Percentiles rank a stretch among this genome's conserved stretches.
Evolutionary conservation across 2,113 vertebrate species (phyloP).

Genomic region (Mixornis gularis): DNA sequence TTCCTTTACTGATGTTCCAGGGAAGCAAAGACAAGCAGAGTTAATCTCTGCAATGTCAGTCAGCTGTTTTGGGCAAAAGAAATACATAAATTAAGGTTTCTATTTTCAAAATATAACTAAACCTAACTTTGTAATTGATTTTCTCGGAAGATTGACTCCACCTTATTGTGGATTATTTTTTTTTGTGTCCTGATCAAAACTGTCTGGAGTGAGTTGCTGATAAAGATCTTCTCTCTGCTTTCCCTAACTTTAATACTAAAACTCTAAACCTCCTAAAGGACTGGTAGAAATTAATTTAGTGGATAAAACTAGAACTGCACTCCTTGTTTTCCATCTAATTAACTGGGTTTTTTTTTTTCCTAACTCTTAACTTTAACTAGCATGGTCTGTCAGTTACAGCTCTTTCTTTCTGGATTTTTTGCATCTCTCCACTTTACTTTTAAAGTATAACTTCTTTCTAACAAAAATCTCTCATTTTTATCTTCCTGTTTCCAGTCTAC

Average conservation of each 20-base stretch:
- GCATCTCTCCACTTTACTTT: not conserved
- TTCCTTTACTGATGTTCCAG: not conserved
- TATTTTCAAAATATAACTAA: not conserved
- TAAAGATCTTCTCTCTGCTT: not conserved
- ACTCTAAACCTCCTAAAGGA: not conserved
- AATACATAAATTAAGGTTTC: not conserved
- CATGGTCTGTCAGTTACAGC: not conserved
- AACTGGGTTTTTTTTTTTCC: not conserved
- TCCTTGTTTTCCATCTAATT: not conserved
- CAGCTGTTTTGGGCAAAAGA: not conserved
- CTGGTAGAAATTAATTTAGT: not conserved
- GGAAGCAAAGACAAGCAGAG: not conserved
- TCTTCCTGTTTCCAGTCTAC: not conserved
- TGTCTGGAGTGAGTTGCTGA: not conserved
- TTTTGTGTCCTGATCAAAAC: not conserved
- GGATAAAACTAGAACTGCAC: not conserved
- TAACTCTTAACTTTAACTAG: not conserved
- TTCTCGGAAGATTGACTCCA: not conserved
- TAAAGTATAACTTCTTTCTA: not conserved
- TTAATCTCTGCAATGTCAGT: not conserved
- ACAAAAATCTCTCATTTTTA: not conserved
- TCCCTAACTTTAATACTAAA: not conserved
- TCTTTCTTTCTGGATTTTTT: not conserved
- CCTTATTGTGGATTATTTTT: not conserved
- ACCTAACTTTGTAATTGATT: not conserved